Base-by-base conservation (phyloP, 1,140 invertebrate genomes). In the Acromyrmex heyeri region DNA sequence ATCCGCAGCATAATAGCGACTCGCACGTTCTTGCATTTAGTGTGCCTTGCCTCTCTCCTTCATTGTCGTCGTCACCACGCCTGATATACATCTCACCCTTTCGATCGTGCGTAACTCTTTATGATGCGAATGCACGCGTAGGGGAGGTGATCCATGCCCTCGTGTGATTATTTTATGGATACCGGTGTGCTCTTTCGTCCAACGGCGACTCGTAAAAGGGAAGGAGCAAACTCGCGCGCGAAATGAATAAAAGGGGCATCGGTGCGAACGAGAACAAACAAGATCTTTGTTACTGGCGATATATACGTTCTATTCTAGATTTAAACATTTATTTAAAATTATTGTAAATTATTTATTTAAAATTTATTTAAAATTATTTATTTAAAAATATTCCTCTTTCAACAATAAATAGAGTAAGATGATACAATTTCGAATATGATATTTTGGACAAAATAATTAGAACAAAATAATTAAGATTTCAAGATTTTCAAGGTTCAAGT, bases 1-100 rank as follows among this genome's bases (percentile, higher is more conserved):
- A 89, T 91, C 82, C 75, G 75, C 89, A 88, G 69, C 87, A 75
- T 89, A 89, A 85, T 79, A 67, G 81, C 82, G 75, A 83, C 86
- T 89, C 87, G 87, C 89, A 87, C 82, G 53, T 78, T 83, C 87
- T 87, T 86, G 55, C 85, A 79, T 89, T 88, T 91, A 88, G 87
- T 21, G 27, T 90, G 87, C 72, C 83, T 81, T 53, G 21, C 57
- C 18, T 48, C 81, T 53, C 78, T 50, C 59, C 70, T 69, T 12
- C 67, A 30, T 85, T 62, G 83, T 50, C 72, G 85, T 89, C 86
- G 87, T 91, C 61, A 27, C 72, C 73, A 77, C 30, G 61, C 27
- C 79, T 75, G 88, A 90, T 87, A 55, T 65, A 61, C 85, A 87
- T 90, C 88, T 87, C 81, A 86, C 88, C 70, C 88, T 69, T 38